Evolutionary conservation across 64 coral and sea anemone genomes (phyloP).

Genomic region (Montipora capricornis): DNA sequence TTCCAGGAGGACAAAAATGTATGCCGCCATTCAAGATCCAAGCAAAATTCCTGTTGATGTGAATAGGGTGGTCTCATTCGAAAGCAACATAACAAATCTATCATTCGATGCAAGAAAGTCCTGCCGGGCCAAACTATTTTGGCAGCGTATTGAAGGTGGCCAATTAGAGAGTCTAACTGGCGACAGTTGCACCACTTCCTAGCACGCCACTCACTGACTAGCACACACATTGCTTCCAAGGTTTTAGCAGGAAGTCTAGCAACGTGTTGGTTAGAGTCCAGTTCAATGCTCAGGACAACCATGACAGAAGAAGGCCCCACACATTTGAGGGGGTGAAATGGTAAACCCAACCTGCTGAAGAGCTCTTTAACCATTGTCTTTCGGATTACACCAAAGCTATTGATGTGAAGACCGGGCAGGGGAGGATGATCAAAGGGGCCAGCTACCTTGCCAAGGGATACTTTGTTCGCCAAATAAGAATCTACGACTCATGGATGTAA

Average conservation of each 20-base stretch:
- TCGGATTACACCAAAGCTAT: no score
- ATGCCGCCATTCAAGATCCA: conserved; percentile 23
- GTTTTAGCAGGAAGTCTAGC: conserved; percentile 4
- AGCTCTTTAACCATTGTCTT: background rate
- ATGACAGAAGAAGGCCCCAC: background rate
- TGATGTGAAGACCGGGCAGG: no score
- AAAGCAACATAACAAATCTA: conserved; percentile 50
- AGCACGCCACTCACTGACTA: background rate
- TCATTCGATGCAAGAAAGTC: conserved; percentile 51
- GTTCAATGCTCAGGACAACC: conserved; percentile 30
- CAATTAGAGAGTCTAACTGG: conserved; percentile 41
- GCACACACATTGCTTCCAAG: background rate
- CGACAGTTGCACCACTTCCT: conserved; percentile 11
- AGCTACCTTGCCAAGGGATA: no score
- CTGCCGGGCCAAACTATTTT: conserved; percentile 45
- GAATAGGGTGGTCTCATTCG: conserved; percentile 42
- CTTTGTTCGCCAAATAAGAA: no score
- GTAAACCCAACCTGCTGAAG: background rate
- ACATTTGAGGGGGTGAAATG: background rate
- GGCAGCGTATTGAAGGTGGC: conserved; percentile 48
- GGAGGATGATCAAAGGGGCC: no score
- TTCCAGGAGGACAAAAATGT: conserved; percentile 11
- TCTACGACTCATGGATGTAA: no score
- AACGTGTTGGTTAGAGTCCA: background rate
- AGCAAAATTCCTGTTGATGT: background rate